Evolutionary conservation across 2,797 vertebrate genomes (phyloP), one percentile per base, ranked within the genome.

Genomic region (Poecile montanus): DNA sequence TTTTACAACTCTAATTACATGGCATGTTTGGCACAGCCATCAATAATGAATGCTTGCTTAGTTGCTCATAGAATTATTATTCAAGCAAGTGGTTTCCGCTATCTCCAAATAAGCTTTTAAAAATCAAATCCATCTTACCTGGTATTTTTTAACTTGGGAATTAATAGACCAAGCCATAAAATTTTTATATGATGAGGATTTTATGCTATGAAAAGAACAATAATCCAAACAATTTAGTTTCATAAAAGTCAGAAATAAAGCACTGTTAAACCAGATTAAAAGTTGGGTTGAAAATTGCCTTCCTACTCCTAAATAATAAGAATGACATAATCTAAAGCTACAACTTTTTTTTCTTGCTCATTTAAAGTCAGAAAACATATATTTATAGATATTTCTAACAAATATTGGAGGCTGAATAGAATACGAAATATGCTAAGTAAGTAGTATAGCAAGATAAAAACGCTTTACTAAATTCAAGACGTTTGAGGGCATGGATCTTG

Each of bases 11-110:
- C 77, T 91, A 89, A 95, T 96, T 89, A 86, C 44, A 65, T 60
- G 78, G n/a, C 63, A 68, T 1, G 4, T 66, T 94, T 94, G 71
- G 61, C 74, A 93, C 23, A 78, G 66, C 30, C 25, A 63, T 70
- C 66, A 94, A 74, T 82, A 91, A 93, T 61, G 66, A 93, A 85
- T 45, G 72, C 40, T 93, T 94, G 60, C 81, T 76, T 89, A 86
- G 63, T 65, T 92, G 72, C 36, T 42, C 47, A 48, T 6, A 77
- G 67, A 94, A 89, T 92, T 82, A 91, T 61, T 87, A 54, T 81
- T 62, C 73, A 77, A 85, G 53, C 40, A 80, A 91, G 47, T 47
- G 23, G 38, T 42, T 77, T 82, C 50, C 66, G 27, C 76, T 79
- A 61, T 23, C 11, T 88, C 62, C 58, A 90, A 97, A 85, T 48